These are phyloP conservation scores for Scartelaos histophorus DNA, from an alignment of 2,113 vertebrate genomes.

Conservation along the genomic window DNA sequence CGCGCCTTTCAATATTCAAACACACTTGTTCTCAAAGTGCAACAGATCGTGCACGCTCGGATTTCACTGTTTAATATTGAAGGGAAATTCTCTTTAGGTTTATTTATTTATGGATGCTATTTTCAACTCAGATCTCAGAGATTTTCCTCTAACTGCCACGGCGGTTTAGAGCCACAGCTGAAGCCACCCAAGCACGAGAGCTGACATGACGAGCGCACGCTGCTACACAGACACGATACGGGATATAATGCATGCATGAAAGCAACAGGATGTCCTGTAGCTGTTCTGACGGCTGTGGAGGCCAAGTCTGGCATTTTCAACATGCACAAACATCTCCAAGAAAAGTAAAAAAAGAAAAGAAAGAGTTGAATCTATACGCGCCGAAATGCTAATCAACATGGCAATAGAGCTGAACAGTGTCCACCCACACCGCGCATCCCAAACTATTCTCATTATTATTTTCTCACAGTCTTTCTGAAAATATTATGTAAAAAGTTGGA, in stretches of 20 bases:
- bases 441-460: too few relatives aligned
- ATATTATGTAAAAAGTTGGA: too few relatives aligned
- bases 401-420: too few relatives aligned
- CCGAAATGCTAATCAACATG: background rate
- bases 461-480: too few relatives aligned
- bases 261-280: background rate
- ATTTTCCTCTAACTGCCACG: background rate
- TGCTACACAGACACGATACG: background rate
- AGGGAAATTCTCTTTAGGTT: slow-evolving; percentile 8
- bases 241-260: background rate
- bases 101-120: slow-evolving; percentile 41
- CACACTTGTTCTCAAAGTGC: slow-evolving; percentile 32
- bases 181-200: background rate
- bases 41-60: slow-evolving; percentile 34
- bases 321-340: background rate
- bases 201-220: background rate
- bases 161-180: background rate
- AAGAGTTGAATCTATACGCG: rapidly evolving
- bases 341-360: background rate
- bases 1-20: slow-evolving; percentile 37
- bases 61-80: slow-evolving; percentile 43
- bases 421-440: too few relatives aligned
- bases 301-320: background rate
- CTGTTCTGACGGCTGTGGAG: background rate
- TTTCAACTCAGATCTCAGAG: slow-evolving; percentile 6